Evolutionary conservation across 92 coral and sea anemone species (phyloP).

Genomic region (Phenganax subtilis): DNA sequence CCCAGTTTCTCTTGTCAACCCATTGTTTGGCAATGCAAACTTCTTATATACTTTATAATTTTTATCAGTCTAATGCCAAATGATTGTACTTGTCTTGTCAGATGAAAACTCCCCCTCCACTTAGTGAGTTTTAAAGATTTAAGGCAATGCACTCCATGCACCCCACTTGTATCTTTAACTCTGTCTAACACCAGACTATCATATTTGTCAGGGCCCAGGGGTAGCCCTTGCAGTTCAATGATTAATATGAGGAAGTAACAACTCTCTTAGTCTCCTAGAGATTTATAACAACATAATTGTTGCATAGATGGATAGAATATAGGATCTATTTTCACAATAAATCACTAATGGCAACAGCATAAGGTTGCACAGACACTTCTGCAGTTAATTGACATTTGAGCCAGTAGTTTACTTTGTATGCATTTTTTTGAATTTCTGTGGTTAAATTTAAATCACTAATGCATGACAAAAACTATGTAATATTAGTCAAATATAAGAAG

Average conservation of each 20-base stretch:
- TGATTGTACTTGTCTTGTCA: too few relatives aligned
- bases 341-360: background rate
- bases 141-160: background rate
- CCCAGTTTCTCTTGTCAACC: too few relatives aligned
- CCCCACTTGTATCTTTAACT: too few relatives aligned
- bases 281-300: background rate
- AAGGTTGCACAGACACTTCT: background rate
- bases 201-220: background rate
- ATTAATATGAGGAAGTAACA: background rate
- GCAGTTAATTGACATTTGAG: background rate
- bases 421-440: background rate
- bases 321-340: background rate
- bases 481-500: background rate
- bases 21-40: too few relatives aligned
- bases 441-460: background rate
- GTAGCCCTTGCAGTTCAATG: background rate
- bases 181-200: background rate
- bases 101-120: too few relatives aligned
- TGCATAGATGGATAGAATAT: background rate
- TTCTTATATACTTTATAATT: too few relatives aligned
- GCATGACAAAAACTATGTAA: background rate
- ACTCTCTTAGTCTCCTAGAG: background rate
- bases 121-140: background rate
- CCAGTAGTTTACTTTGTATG: slow-evolving; percentile 6
- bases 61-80: too few relatives aligned